Evolutionary conservation across 2,888 invertebrate genomes (phyloP).

Genomic region (Rhamnusium bicolor): DNA sequence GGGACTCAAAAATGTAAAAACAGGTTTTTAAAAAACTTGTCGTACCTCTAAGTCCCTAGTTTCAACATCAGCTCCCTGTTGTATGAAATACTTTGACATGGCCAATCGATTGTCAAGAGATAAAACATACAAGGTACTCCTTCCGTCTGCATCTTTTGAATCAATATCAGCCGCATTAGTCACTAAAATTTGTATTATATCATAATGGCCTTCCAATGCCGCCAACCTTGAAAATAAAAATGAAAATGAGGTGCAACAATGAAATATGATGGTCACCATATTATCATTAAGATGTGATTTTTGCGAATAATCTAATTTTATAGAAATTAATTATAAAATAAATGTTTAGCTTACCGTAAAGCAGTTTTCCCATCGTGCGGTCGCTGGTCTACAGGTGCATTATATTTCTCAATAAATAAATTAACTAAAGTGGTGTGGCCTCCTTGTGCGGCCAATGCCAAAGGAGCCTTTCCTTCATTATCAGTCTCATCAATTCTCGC

Average conservation of each 20-base stretch:
- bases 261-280: too few relatives aligned
- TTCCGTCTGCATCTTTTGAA: conserved; percentile 92
- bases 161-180: conserved; percentile 87
- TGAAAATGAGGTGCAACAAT: background rate
- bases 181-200: conserved; percentile 81
- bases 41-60: conserved; percentile 87
- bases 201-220: conserved; percentile 88
- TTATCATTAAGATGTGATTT: too few relatives aligned
- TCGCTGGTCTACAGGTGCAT: conserved; percentile 86
- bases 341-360: conserved; percentile 74
- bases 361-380: conserved; percentile 94
- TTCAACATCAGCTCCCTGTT: conserved; percentile 88
- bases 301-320: too few relatives aligned
- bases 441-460: conserved; percentile 92
- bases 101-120: conserved; percentile 90
- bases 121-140: conserved; percentile 92
- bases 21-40: conserved; percentile 15
- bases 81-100: conserved; percentile 87
- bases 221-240: conserved; percentile 75
- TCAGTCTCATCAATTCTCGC: conserved; percentile 91
- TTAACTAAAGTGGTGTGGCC: conserved; percentile 83
- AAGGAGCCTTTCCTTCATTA: conserved; percentile 91
- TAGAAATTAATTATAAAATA: too few relatives aligned
- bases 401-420: conserved; percentile 81
- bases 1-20: too few relatives aligned